phyloP scores from a whole-genome alignment of 92 coral and sea anemone species.

The Siderastrea siderea region DNA sequence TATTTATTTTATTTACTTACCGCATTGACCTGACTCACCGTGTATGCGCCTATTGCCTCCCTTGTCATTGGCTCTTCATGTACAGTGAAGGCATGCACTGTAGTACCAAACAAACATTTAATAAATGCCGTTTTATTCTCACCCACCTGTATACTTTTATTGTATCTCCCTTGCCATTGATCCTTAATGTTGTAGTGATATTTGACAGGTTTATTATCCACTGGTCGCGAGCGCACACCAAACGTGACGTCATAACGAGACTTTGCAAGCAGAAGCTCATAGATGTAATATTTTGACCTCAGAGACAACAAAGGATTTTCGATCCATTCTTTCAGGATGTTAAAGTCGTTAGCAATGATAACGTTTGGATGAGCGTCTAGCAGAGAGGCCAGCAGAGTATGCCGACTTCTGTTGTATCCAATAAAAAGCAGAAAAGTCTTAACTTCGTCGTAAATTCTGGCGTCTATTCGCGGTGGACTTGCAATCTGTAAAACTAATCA shows the following conservation, averaged over 20 bases:
- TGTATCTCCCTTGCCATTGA: slow-evolving; percentile 50
- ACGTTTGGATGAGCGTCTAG: slow-evolving; percentile 73
- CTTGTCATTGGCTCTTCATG: no score
- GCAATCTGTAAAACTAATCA: slow-evolving; percentile 10
- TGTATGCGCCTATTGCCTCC: no score
- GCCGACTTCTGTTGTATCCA: slow-evolving; percentile 71
- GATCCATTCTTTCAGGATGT: slow-evolving; percentile 44
- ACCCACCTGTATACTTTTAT: slow-evolving; percentile 18
- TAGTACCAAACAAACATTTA: neutral
- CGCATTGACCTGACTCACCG: no score
- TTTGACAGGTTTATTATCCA: neutral
- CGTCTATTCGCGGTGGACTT: slow-evolving; percentile 5
- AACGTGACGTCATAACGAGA: slow-evolving; percentile 47
- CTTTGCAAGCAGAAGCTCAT: slow-evolving; percentile 34
- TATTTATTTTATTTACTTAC: no score
- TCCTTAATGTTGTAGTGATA: slow-evolving; percentile 18
- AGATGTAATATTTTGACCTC: slow-evolving; percentile 26
- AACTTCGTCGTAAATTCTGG: slow-evolving; percentile 31
- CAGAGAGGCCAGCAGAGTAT: slow-evolving; percentile 54
- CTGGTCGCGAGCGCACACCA: slow-evolving; percentile 38
- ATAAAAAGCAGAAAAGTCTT: slow-evolving; percentile 54
- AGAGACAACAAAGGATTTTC: slow-evolving; percentile 15
- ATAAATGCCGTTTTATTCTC: neutral
- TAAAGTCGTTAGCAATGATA: slow-evolving; percentile 64
- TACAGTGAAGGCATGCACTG: no score